These are phyloP conservation scores for Silurus aristotelis DNA, from an alignment of 2,797 vertebrate species.

Conservation along the genomic window DNA sequence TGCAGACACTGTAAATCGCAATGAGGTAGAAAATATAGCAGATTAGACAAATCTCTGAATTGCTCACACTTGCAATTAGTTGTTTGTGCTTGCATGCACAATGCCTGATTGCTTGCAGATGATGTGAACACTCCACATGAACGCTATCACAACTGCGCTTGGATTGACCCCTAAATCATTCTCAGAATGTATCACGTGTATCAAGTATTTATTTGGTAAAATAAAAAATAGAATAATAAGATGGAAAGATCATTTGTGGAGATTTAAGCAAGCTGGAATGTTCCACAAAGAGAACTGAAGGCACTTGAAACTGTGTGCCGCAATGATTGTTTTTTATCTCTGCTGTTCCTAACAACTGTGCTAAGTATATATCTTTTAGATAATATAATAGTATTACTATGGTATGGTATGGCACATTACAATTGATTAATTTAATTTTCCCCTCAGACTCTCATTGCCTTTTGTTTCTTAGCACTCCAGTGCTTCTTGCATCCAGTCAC, in stretches of 20 bases:
- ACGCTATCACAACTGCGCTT: not conserved
- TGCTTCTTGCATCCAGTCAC: not conserved
- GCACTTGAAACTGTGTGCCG: not conserved
- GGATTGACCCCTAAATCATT: not conserved
- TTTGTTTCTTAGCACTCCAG: not conserved
- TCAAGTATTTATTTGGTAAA: not conserved
- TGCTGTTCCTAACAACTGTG: not conserved
- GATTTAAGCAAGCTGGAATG: too few species aligned
- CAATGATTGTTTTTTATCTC: not conserved
- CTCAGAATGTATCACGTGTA: not conserved
- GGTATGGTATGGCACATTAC: not conserved
- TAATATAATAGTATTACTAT: not conserved
- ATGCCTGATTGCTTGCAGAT: not conserved
- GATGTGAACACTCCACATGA: not conserved
- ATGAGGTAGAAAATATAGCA: conserved; percentile 1
- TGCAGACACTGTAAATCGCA: conserved; percentile 19
- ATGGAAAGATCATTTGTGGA: not conserved
- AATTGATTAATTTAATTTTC: not conserved
- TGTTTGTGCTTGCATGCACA: not conserved
- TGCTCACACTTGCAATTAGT: not conserved
- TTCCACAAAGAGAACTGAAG: not conserved
- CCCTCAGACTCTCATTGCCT: not conserved
- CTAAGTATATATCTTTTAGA: not conserved
- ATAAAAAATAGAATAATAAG: not conserved
- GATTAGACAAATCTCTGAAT: not conserved